Conservation (phyloP, 1,140 invertebrate species). For the Teleopsis dalmanni region DNA sequence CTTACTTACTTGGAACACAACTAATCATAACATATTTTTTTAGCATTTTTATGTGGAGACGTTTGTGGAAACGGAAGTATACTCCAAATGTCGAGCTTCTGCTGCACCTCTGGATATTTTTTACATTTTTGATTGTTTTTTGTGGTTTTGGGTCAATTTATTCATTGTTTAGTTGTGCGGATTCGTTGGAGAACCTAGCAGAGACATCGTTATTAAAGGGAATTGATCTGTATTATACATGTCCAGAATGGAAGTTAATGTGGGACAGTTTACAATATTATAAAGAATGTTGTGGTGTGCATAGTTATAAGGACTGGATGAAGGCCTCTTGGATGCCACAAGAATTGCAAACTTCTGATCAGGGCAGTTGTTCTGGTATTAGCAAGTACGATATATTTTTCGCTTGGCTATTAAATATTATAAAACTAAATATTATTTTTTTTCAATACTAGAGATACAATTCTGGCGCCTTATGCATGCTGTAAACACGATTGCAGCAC, state of each 20-base stretch:
- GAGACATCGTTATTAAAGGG: constrained; percentile 25
- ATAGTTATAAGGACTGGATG: constrained; percentile 37
- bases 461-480: constrained; percentile 30
- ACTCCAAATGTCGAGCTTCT: constrained; percentile 29
- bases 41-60: constrained; percentile 28
- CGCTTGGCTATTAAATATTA: not conserved
- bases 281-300: constrained; percentile 35
- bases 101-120: constrained; percentile 30
- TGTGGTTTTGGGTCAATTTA: constrained; percentile 26
- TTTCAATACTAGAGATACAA: not conserved
- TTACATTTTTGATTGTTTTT: constrained; percentile 26
- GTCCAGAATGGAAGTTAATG: constrained; percentile 37
- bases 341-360: not conserved
- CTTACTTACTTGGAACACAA: constrained; percentile 27
- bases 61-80: constrained; percentile 27
- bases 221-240: constrained; percentile 35
- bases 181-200: constrained; percentile 20
- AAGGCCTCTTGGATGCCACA: constrained; percentile 33
- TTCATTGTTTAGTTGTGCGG: constrained; percentile 19
- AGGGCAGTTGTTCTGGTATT: not conserved
- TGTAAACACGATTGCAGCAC: constrained; percentile 16
- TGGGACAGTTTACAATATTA: constrained; percentile 34
- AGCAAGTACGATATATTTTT: not conserved
- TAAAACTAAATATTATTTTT: not conserved
- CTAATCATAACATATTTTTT: constrained; percentile 25